Conservation (phyloP, 2,888 invertebrate species). For the Chrysolina haemoptera region DNA sequence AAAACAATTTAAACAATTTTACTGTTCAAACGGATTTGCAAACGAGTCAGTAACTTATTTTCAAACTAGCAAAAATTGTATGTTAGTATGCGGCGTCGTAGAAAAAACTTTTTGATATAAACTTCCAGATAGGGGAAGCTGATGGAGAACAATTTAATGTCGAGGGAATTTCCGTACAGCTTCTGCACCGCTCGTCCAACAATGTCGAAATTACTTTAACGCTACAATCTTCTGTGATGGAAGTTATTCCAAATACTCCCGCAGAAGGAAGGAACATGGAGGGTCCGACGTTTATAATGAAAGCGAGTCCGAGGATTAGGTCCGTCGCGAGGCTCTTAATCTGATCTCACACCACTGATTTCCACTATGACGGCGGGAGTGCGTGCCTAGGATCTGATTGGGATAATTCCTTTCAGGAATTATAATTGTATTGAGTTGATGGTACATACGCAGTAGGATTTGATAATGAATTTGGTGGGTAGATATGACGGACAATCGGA, state of each 20-base stretch:
- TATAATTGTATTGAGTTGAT: slow-evolving; percentile 40
- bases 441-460: slow-evolving; percentile 28
- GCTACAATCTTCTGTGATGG: slow-evolving; percentile 18
- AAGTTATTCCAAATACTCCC: slow-evolving; percentile 14
- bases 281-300: slow-evolving; percentile 15
- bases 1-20: too few species aligned
- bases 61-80: too few species aligned
- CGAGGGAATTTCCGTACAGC: neutral
- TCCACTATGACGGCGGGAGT: slow-evolving; percentile 33
- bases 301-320: slow-evolving; percentile 23
- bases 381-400: slow-evolving; percentile 41
- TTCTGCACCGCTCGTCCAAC: slow-evolving; percentile 6
- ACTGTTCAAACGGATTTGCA: too few species aligned
- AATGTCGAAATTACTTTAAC: slow-evolving; percentile 21
- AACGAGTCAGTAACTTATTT: too few species aligned
- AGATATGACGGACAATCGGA: neutral
- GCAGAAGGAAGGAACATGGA: slow-evolving; percentile 1
- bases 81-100: too few species aligned
- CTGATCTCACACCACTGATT: slow-evolving; percentile 28
- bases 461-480: neutral
- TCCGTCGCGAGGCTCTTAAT: slow-evolving; percentile 18
- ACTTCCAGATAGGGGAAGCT: neutral
- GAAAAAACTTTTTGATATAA: too few species aligned
- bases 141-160: neutral
- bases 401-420: slow-evolving; percentile 44